Evolutionary conservation across 2,888 invertebrate species (phyloP).

Genomic region (Eremobia ochroleuca): DNA sequence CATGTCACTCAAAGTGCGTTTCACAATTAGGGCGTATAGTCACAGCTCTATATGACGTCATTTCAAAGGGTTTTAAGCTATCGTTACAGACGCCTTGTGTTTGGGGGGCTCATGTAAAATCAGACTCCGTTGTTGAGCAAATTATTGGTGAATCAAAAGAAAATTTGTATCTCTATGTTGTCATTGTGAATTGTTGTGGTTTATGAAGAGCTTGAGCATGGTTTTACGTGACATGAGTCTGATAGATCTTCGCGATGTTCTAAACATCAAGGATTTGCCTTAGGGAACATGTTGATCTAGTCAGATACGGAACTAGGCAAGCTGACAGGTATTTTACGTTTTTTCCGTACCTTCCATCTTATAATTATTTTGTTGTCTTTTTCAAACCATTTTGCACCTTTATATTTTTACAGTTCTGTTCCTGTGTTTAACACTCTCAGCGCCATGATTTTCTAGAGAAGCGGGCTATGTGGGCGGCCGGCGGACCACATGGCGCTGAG

Average conservation of each 20-base stretch:
- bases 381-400: not conserved
- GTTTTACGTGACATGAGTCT: not conserved
- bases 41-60: not conserved
- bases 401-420: not conserved
- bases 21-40: not conserved
- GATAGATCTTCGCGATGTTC: not conserved
- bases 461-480: too few relatives aligned
- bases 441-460: too few relatives aligned
- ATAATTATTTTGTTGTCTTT: not conserved
- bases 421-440: too few relatives aligned
- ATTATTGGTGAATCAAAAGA: slow-evolving; percentile 9
- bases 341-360: not conserved
- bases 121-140: slow-evolving; percentile 1
- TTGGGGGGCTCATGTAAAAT: slow-evolving; percentile 16
- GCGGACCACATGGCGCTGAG: too few relatives aligned
- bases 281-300: not conserved
- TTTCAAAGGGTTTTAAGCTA: slow-evolving; percentile 25
- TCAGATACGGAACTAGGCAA: not conserved
- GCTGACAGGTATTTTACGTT: not conserved
- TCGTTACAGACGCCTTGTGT: slow-evolving; percentile 12
- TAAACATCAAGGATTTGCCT: not conserved
- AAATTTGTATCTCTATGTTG: not conserved
- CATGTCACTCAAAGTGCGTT: not conserved
- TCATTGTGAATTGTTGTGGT: not conserved
- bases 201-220: not conserved